Base-by-base conservation (phyloP, 2,888 invertebrate genomes). In the Anthophora plumipes region DNA sequence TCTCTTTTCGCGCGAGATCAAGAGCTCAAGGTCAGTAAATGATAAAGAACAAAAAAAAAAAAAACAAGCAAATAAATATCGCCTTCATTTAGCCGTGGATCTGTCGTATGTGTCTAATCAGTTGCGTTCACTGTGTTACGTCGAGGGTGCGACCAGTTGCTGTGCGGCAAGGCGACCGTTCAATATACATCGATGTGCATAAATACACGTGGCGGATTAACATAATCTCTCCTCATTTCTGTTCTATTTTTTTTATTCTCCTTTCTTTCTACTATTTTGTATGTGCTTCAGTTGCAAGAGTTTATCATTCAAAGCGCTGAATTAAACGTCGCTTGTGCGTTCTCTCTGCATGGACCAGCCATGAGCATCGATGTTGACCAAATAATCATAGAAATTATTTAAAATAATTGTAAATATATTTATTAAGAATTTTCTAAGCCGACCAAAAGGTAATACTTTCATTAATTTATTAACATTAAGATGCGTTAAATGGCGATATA, bases 1-100 rank as follows among this genome's bases (percentile, higher is more conserved):
- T 70, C 72, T 68, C 85, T 86, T 78, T 72, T 88, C 77, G 74
- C 70, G 72, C 81, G 81, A 86, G 78, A 73, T 88, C 81, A 82
- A 88, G 84, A 88, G 76, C 76, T 87, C 87, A 88, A 88, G 87
- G 87, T 87, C 88, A 88, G 87, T 87, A 88, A 88, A 80, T 57
- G 80, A 81, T 79, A 76, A 73, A 66, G 25, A 7, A 55, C 43
- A 31, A n/a, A n/a, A n/a, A n/a, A n/a, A n/a, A n/a, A n/a, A n/a
- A n/a, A n/a, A n/a, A n/a, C n/a, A n/a, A n/a, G 41, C 31, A 52
- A n/a, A n/a, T 78, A 86, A 86, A 74, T 84, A 84, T 80, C 78
- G 82, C 68, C 75, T 85, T 74, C 74, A 84, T 80, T 82, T 88
- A 85, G 78, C 70, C 77, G 82, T 86, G 80, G 63, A 81, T 88